phyloP scores from a whole-genome alignment of 2,888 invertebrate genomes.

The Leptinotarsa juncta region DNA sequence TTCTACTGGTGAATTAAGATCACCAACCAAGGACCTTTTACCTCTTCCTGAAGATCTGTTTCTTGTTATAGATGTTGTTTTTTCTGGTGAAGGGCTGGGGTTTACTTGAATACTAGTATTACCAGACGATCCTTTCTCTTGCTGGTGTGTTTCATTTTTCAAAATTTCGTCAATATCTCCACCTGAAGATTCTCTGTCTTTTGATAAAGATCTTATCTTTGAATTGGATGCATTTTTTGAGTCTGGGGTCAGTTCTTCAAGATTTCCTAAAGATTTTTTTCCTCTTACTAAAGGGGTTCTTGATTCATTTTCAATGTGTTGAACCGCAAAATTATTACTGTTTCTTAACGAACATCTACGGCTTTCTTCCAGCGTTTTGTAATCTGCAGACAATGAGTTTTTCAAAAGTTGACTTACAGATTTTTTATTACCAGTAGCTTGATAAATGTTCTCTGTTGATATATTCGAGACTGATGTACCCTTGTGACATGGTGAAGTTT shows the following conservation, averaged over 20 bases:
- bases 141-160: neutral
- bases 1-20: neutral
- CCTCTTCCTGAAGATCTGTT: neutral
- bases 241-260: neutral
- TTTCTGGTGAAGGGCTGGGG: neutral
- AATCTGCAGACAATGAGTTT: constrained; percentile 6
- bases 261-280: neutral
- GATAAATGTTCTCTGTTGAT: too few species aligned
- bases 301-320: neutral
- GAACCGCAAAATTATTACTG: neutral
- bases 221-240: neutral
- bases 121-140: neutral
- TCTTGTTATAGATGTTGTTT: neutral
- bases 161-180: neutral
- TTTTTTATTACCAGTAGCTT: neutral
- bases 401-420: constrained; percentile 1
- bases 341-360: constrained; percentile 10
- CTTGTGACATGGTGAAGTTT: neutral
- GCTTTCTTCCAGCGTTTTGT: constrained; percentile 2
- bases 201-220: constrained; percentile 1
- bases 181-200: neutral
- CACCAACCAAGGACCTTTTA: neutral
- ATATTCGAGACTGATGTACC: neutral
- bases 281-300: neutral
- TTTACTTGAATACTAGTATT: neutral